A percentile compares a stretch with the other conserved stretches of the same genome.
phyloP scores from a whole-genome alignment of 2,888 invertebrate genomes.

The Neocrepidodera transversa region DNA sequence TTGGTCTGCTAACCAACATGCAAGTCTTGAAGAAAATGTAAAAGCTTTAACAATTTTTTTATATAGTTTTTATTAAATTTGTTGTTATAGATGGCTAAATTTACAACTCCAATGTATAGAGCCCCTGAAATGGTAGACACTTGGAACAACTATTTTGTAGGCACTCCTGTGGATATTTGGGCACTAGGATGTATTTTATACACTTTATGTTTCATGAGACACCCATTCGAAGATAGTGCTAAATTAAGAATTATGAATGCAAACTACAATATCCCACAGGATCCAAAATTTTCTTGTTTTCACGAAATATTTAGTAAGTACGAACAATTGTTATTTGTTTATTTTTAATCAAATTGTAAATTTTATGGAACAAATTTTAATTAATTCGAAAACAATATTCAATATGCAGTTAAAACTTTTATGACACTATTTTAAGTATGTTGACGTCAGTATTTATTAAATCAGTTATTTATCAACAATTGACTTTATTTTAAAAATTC shows the following conservation, averaged over 20 bases:
- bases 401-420: too few species aligned
- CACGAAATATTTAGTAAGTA: conserved; percentile 86
- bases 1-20: conserved; percentile 92
- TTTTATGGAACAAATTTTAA: too few species aligned
- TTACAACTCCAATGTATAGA: conserved; percentile 94
- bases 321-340: too few species aligned
- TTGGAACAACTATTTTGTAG: conserved; percentile 94
- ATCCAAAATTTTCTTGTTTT: conserved; percentile 82
- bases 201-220: conserved; percentile 88
- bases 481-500: too few species aligned
- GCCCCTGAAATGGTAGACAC: conserved; percentile 98
- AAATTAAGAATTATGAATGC: conserved; percentile 96
- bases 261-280: conserved; percentile 87
- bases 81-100: conserved; percentile 71
- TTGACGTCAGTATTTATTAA: too few species aligned
- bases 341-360: too few species aligned
- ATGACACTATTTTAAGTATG: too few species aligned
- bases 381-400: too few species aligned
- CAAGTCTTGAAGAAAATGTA: conserved; percentile 93
- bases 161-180: conserved; percentile 93
- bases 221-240: conserved; percentile 96
- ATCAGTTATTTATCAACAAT: too few species aligned
- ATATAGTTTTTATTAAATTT: conserved; percentile 3
- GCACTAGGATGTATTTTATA: conserved; percentile 96
- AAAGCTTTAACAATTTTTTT: not conserved